Percentiles rank a stretch among this genome's conserved stretches.
Conservation (phyloP, 2,888 invertebrate genomes). For the Monopis laevigella region DNA sequence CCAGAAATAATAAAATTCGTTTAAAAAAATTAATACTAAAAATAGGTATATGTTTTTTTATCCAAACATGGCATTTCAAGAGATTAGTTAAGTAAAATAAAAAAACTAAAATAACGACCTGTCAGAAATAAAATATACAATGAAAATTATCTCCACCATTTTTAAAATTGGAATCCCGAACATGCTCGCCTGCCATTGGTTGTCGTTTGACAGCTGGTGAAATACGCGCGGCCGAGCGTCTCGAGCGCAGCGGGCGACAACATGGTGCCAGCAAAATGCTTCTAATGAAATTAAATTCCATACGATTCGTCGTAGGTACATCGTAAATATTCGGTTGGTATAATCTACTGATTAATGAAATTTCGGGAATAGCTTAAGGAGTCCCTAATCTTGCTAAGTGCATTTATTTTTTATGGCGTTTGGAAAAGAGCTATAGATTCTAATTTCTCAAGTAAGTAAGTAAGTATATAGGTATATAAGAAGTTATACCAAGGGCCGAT, state of each 20-base stretch:
- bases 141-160: slow-evolving; percentile 65
- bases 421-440: too few relatives aligned
- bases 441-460: background rate
- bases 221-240: slow-evolving; percentile 49
- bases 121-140: slow-evolving; percentile 67
- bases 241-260: slow-evolving; percentile 61
- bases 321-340: slow-evolving; percentile 58
- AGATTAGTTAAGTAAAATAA: background rate
- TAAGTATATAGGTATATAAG: background rate
- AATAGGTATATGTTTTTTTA: background rate
- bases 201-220: slow-evolving; percentile 57
- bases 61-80: too few relatives aligned
- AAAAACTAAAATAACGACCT: slow-evolving; percentile 53
- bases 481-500: too few relatives aligned
- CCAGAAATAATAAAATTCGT: too few relatives aligned
- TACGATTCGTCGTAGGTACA: slow-evolving; percentile 59
- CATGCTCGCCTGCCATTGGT: slow-evolving; percentile 44
- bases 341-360: slow-evolving; percentile 65
- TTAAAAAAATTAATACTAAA: background rate
- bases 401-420: slow-evolving; percentile 2
- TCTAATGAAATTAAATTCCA: slow-evolving; percentile 67
- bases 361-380: slow-evolving; percentile 31
- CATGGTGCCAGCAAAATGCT: slow-evolving; percentile 57
- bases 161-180: slow-evolving; percentile 49
- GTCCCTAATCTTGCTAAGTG: slow-evolving; percentile 31